Percentiles rank a stretch among this genome's conserved stretches.
Evolutionary conservation across 2,797 vertebrate genomes (phyloP).

Genomic region (Rhynchonycteris naso): DNA sequence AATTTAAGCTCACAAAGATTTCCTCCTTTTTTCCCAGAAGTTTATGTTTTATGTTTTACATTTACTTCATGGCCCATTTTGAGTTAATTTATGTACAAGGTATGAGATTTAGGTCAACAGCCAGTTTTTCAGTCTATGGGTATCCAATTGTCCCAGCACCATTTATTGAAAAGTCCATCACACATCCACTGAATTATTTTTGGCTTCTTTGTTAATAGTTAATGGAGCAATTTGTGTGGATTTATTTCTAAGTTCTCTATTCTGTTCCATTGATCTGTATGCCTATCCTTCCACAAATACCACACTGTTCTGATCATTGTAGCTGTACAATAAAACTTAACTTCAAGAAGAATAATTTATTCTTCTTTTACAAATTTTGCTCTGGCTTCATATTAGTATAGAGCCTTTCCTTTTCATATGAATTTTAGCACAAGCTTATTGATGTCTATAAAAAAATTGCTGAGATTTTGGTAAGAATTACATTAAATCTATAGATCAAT

Average conservation of each 20-base stretch:
- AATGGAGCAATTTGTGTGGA: neutral
- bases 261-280: neutral
- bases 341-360: conserved; percentile 31
- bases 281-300: neutral
- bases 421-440: conserved; percentile 36
- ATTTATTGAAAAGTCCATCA: neutral
- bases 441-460: neutral
- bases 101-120: conserved; percentile 23
- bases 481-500: conserved; percentile 21
- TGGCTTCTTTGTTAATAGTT: conserved; percentile 9
- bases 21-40: conserved; percentile 36
- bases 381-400: neutral
- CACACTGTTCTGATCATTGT: neutral
- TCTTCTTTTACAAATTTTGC: conserved; percentile 6
- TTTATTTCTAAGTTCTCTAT: conserved; percentile 9
- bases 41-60: conserved; percentile 25
- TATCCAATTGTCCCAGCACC: neutral
- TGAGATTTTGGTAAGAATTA: conserved; percentile 43
- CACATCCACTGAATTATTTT: neutral
- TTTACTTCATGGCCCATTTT: neutral
- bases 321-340: neutral
- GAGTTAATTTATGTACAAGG: neutral
- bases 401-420: neutral
- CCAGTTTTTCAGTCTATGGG: neutral
- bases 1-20: conserved; percentile 18